These are phyloP conservation scores for Arrhamphus sclerolepis DNA, from an alignment of 2,797 vertebrate genomes.

Conservation along the genomic window DNA sequence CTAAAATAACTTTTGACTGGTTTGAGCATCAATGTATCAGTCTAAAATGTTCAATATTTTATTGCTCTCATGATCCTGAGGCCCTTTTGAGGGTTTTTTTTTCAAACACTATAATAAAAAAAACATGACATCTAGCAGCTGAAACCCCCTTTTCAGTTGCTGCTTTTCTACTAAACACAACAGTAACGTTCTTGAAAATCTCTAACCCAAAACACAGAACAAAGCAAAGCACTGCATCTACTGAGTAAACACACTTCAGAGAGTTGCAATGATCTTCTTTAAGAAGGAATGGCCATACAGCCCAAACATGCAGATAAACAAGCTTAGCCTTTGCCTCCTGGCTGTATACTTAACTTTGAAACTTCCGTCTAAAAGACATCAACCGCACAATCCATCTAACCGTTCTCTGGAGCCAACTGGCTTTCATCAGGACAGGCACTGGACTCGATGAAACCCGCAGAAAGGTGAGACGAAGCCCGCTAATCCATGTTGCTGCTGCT, in stretches of 20 bases:
- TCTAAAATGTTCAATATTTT: no score
- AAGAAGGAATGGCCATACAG: background rate
- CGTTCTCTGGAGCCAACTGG: constrained; percentile 72
- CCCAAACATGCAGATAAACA: background rate
- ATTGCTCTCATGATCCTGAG: no score
- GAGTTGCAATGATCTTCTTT: background rate
- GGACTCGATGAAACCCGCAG: background rate
- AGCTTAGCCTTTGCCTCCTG: background rate
- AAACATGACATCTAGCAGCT: no score
- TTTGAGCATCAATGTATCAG: no score
- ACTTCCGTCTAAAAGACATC: constrained; percentile 76
- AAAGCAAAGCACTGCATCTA: background rate
- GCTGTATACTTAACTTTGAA: constrained; percentile 76
- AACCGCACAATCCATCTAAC: constrained; percentile 76
- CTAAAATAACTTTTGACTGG: background rate
- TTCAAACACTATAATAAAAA: no score
- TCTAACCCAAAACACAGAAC: no score
- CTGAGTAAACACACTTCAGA: background rate
- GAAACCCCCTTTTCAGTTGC: no score
- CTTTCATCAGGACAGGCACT: constrained; percentile 57
- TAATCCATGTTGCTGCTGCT: constrained; percentile 29
- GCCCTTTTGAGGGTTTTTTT: no score
- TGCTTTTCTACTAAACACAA: background rate
- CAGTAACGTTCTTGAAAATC: background rate
- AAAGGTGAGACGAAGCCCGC: background rate